phyloP scores from a whole-genome alignment of 2,888 invertebrate genomes.

The Epinotia nisella region DNA sequence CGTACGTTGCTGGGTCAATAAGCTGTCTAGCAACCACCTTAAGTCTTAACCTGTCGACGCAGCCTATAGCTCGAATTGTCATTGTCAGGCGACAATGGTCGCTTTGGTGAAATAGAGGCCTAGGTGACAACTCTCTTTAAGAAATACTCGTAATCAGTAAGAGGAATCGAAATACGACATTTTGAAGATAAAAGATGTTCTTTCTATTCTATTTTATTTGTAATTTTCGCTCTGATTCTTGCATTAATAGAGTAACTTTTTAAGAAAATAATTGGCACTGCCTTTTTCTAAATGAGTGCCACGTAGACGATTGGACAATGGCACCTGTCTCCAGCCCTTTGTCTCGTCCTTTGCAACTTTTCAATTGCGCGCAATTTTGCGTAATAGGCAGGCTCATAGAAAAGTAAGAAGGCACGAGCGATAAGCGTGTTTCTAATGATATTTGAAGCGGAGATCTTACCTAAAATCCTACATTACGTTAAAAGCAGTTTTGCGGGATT shows the following conservation, averaged over 20 bases:
- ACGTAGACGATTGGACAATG: background rate
- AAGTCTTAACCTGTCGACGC: too few relatives aligned
- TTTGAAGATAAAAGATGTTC: too few relatives aligned
- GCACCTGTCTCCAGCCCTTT: conserved; percentile 41
- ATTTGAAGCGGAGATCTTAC: background rate
- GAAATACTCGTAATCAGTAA: background rate
- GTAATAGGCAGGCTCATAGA: conserved; percentile 46
- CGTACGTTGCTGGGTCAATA: too few relatives aligned
- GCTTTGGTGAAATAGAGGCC: too few relatives aligned
- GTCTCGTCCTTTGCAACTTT: conserved; percentile 46
- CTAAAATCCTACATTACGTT: background rate
- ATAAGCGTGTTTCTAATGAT: conserved; percentile 16
- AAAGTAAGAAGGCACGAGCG: background rate
- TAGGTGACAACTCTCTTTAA: too few relatives aligned
- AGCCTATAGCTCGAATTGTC: too few relatives aligned
- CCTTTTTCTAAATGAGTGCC: background rate
- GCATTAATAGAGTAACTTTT: too few relatives aligned
- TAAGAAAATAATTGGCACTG: background rate
- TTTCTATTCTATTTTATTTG: too few relatives aligned
- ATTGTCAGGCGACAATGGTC: too few relatives aligned
- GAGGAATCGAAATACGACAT: too few relatives aligned
- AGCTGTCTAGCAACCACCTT: too few relatives aligned
- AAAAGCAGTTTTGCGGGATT: background rate
- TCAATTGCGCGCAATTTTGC: conserved; percentile 49
- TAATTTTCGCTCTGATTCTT: too few relatives aligned